These are phyloP conservation scores for Cryptus viduatorius DNA, from an alignment of 2,888 invertebrate species.

Conservation along the genomic window DNA sequence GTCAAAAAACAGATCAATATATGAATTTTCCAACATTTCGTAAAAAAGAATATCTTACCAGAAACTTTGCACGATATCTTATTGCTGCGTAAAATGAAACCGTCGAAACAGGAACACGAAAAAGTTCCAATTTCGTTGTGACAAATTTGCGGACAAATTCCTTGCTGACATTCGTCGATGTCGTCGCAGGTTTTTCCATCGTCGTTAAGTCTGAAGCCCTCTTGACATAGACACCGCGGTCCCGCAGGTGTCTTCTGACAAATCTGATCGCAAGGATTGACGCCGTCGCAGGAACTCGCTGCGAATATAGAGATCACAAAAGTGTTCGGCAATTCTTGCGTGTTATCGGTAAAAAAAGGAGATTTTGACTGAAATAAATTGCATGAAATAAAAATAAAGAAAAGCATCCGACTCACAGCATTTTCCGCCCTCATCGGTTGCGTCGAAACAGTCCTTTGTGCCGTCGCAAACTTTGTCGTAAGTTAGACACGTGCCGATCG, in stretches of 20 bases:
- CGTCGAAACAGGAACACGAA: constrained; percentile 87
- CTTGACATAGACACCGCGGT: constrained; percentile 88
- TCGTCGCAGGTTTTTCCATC: constrained; percentile 88
- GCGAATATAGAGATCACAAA: constrained; percentile 41
- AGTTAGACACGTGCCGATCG: constrained; percentile 89
- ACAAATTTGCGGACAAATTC: constrained; percentile 90
- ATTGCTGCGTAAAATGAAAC: constrained; percentile 88
- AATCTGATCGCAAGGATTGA: constrained; percentile 86
- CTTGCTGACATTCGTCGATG: constrained; percentile 89
- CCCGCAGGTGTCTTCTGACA: constrained; percentile 90
- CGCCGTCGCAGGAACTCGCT: constrained; percentile 85
- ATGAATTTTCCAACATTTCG: not conserved
- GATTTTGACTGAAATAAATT: constrained; percentile 20
- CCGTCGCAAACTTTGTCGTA: constrained; percentile 89
- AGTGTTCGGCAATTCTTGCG: not conserved
- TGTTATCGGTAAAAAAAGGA: not conserved
- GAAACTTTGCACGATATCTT: constrained; percentile 89
- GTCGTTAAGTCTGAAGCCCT: constrained; percentile 86
- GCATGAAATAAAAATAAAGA: not conserved
- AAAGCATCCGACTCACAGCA: constrained; percentile 85
- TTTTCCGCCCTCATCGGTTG: constrained; percentile 89
- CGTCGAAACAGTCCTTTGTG: constrained; percentile 88
- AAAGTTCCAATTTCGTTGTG: constrained; percentile 87
- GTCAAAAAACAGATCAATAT: no score
- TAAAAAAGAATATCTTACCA: constrained; percentile 78